Conservation (phyloP, 2,888 invertebrate genomes). For the Cheilosia scutellata region DNA sequence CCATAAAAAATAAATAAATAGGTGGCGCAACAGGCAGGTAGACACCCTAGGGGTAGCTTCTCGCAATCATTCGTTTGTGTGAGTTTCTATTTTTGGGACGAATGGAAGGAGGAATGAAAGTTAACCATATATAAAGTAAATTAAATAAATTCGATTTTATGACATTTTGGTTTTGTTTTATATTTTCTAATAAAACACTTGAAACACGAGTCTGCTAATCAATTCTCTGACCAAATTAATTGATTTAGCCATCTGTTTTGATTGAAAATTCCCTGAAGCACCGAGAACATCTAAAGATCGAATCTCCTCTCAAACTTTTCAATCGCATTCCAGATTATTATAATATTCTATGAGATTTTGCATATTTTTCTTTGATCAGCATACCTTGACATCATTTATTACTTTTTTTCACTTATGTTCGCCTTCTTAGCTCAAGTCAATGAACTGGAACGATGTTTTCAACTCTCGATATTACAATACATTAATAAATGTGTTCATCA, state of each 20-base stretch:
- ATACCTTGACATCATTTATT: neutral
- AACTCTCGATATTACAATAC: neutral
- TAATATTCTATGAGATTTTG: neutral
- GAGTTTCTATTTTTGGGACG: too few relatives aligned
- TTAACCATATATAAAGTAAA: too few relatives aligned
- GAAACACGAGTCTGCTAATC: too few relatives aligned
- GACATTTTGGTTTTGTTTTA: too few relatives aligned
- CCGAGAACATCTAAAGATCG: neutral
- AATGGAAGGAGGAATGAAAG: too few relatives aligned
- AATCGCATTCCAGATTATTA: neutral
- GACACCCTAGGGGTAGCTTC: too few relatives aligned
- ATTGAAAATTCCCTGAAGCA: neutral
- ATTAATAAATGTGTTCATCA: neutral
- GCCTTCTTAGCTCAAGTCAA: constrained; percentile 8
- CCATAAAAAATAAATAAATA: too few relatives aligned
- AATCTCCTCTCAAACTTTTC: neutral
- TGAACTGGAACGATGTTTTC: constrained; percentile 19
- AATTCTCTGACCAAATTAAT: too few relatives aligned
- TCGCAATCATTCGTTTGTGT: too few relatives aligned
- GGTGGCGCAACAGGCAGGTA: too few relatives aligned
- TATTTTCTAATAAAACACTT: too few relatives aligned
- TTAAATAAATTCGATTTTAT: too few relatives aligned
- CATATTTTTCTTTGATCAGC: neutral
- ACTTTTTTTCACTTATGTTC: neutral
- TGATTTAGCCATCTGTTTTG: neutral